Evolutionary conservation across 2,888 invertebrate species (phyloP).

Genomic region (Dysmachus trigonus): DNA sequence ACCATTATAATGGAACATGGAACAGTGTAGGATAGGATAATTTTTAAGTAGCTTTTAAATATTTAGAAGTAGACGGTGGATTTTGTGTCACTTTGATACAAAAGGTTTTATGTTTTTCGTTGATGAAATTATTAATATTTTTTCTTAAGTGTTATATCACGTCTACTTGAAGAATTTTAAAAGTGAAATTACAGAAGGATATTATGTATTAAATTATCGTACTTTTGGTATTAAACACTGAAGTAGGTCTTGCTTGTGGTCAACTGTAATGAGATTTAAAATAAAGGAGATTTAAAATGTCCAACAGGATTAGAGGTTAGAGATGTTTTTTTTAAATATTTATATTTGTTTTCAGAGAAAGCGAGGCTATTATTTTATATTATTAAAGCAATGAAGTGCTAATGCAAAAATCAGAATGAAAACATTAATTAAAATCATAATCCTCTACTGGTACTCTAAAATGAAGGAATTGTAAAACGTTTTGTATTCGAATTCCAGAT

Average conservation of each 20-base stretch:
- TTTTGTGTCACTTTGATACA: background rate
- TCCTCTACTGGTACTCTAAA: no score
- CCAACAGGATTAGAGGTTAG: background rate
- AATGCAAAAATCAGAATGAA: no score
- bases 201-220: background rate
- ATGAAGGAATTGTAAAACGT: no score
- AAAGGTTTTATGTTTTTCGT: background rate
- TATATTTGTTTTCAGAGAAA: background rate
- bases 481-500: no score
- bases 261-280: background rate
- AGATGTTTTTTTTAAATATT: background rate
- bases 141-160: background rate
- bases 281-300: background rate
- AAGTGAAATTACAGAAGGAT: background rate
- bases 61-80: background rate
- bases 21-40: no score
- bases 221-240: background rate
- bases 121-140: background rate
- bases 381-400: background rate
- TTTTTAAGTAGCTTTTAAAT: background rate
- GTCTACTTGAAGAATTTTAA: background rate
- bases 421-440: no score
- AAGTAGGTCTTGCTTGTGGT: background rate
- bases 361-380: background rate
- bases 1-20: no score